phyloP scores from a whole-genome alignment of 1,140 invertebrate genomes.

The Lethrus apterus region DNA sequence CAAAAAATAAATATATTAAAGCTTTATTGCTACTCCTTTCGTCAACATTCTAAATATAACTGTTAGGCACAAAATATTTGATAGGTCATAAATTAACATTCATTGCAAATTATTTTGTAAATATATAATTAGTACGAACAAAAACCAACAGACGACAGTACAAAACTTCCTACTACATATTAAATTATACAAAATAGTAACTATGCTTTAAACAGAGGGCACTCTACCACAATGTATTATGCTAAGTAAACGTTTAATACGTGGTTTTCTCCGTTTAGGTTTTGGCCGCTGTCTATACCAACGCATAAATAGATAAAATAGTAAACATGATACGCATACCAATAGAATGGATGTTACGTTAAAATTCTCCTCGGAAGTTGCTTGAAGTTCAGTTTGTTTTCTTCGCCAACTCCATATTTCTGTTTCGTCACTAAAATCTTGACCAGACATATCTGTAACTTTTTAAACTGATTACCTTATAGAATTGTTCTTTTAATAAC shows the following conservation, averaged over 20 bases:
- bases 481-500: conserved; percentile 8
- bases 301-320: conserved; percentile 6
- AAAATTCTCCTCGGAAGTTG: neutral
- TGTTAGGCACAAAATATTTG: too few species aligned
- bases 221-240: conserved; percentile 5
- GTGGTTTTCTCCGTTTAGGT: conserved; percentile 1
- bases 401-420: conserved; percentile 6
- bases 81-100: too few species aligned
- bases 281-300: conserved; percentile 5
- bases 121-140: too few species aligned
- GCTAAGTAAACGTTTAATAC: neutral
- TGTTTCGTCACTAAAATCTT: neutral
- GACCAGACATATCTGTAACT: conserved; percentile 8
- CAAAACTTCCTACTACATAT: too few species aligned
- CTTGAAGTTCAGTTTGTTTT: neutral
- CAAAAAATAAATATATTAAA: too few species aligned
- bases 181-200: too few species aligned
- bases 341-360: neutral
- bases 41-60: too few species aligned
- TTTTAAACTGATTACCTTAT: conserved; percentile 9
- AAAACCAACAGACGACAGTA: too few species aligned
- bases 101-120: too few species aligned
- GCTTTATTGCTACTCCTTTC: too few species aligned
- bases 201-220: conserved; percentile 5
- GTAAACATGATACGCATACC: neutral